phyloP scores from a whole-genome alignment of 2,797 vertebrate genomes.

The Agapornis canus region DNA sequence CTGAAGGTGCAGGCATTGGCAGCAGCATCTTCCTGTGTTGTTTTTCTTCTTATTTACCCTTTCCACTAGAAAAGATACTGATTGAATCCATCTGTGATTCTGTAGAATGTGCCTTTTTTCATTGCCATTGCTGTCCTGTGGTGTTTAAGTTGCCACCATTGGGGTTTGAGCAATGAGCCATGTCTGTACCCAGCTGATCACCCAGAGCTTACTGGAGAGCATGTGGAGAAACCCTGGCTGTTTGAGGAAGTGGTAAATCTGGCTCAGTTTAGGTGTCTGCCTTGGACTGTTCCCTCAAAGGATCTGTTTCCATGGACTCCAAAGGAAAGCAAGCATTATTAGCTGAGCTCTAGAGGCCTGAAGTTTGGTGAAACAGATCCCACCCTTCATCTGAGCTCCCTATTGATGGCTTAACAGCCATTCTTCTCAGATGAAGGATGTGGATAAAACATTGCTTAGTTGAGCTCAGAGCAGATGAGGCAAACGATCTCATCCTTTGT shows the following conservation, averaged over 20 bases:
- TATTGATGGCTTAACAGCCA: not conserved
- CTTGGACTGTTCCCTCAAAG: not conserved
- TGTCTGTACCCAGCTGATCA: not conserved
- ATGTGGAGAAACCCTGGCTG: not conserved
- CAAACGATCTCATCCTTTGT: not conserved
- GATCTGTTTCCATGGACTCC: not conserved
- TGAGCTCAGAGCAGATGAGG: not conserved
- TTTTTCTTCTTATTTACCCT: not conserved
- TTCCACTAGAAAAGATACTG: not conserved
- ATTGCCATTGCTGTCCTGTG: not conserved
- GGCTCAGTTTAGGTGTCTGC: not conserved
- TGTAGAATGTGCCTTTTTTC: not conserved
- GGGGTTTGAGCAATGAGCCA: not conserved
- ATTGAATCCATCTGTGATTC: not conserved
- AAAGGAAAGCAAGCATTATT: not conserved
- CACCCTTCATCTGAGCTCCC: not conserved
- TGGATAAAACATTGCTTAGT: not conserved
- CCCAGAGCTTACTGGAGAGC: not conserved
- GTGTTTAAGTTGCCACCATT: fast-evolving
- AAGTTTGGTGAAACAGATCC: not conserved
- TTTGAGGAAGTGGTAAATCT: not conserved
- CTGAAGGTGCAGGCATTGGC: not conserved
- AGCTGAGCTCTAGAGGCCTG: not conserved
- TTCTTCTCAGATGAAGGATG: not conserved
- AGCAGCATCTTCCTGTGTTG: not conserved